phyloP scores from a whole-genome alignment of 1,140 invertebrate genomes.

The Solenopsis invicta region DNA sequence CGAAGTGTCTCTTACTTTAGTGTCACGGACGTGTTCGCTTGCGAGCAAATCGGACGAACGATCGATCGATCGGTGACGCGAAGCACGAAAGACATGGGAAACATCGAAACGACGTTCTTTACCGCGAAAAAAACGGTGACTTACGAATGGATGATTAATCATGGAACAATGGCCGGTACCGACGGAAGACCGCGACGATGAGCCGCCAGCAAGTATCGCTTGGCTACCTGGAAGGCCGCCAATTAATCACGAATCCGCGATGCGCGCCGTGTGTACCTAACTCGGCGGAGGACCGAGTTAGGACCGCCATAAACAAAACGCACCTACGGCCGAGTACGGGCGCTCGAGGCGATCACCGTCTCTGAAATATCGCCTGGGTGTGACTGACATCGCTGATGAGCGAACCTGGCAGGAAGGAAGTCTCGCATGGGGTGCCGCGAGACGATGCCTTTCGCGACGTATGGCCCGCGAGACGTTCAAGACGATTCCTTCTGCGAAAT shows the following conservation, averaged over 20 bases:
- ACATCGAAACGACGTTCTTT: conserved; percentile 70
- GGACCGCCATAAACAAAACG: conserved; percentile 81
- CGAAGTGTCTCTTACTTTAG: not conserved
- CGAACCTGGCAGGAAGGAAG: conserved; percentile 67
- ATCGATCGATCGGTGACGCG: conserved; percentile 22
- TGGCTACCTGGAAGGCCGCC: conserved; percentile 81
- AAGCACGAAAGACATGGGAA: conserved; percentile 53
- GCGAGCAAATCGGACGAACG: conserved; percentile 48
- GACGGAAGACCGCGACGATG: conserved; percentile 60
- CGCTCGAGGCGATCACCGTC: conserved; percentile 64
- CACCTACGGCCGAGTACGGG: conserved; percentile 56
- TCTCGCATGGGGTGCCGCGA: conserved; percentile 21
- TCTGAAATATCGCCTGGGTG: conserved; percentile 80
- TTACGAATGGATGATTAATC: conserved; percentile 83
- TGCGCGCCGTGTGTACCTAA: conserved; percentile 74
- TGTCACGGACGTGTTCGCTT: not conserved
- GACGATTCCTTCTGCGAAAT: not conserved
- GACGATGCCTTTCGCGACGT: conserved; percentile 28
- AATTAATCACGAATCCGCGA: conserved; percentile 81
- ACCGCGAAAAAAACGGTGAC: conserved; percentile 72
- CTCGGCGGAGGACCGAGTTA: conserved; percentile 75
- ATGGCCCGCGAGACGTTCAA: not conserved
- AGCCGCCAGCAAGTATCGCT: conserved; percentile 71
- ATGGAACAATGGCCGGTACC: conserved; percentile 79
- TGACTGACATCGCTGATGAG: conserved; percentile 79